Percentiles rank a stretch among this genome's conserved stretches.
These are phyloP conservation scores for Gonatopus flavifemur DNA, from an alignment of 1,140 invertebrate genomes.

Conservation along the genomic window DNA sequence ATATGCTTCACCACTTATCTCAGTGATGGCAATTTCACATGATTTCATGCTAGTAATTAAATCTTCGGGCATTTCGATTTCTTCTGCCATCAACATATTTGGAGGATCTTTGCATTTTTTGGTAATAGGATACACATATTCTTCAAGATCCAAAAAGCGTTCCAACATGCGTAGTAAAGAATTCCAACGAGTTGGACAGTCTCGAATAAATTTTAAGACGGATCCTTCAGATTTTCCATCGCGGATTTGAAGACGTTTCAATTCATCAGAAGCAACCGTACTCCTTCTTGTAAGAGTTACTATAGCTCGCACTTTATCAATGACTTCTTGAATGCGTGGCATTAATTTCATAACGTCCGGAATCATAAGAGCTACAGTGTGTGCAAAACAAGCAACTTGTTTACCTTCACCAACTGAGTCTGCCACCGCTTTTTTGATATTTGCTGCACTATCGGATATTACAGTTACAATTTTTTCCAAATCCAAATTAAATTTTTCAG, in stretches of 20 bases:
- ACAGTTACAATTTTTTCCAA: background rate
- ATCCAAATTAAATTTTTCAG: constrained; percentile 6
- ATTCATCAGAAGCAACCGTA: constrained; percentile 13
- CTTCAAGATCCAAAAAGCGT: constrained; percentile 18
- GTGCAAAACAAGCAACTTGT: constrained; percentile 1
- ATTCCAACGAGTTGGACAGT: constrained; percentile 21
- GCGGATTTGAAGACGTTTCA: constrained; percentile 19
- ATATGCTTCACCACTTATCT: constrained; percentile 51
- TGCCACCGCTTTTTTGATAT: too few relatives aligned
- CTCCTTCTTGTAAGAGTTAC: constrained; percentile 11
- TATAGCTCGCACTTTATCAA: constrained; percentile 16
- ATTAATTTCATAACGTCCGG: background rate
- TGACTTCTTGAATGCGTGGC: too few relatives aligned
- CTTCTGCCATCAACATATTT: constrained; percentile 36
- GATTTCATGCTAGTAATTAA: constrained; percentile 39
- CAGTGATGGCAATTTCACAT: constrained; percentile 45
- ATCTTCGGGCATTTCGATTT: constrained; percentile 36
- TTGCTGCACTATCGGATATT: constrained; percentile 6
- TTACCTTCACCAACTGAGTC: constrained; percentile 6
- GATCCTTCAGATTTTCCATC: constrained; percentile 18
- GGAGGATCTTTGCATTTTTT: constrained; percentile 36
- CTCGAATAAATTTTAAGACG: constrained; percentile 16
- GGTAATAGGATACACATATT: constrained; percentile 38
- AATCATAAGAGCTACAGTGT: background rate
- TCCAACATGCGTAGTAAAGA: constrained; percentile 13